Conservation (phyloP, 2,113 vertebrate genomes). For the Agapornis roseicollis region DNA sequence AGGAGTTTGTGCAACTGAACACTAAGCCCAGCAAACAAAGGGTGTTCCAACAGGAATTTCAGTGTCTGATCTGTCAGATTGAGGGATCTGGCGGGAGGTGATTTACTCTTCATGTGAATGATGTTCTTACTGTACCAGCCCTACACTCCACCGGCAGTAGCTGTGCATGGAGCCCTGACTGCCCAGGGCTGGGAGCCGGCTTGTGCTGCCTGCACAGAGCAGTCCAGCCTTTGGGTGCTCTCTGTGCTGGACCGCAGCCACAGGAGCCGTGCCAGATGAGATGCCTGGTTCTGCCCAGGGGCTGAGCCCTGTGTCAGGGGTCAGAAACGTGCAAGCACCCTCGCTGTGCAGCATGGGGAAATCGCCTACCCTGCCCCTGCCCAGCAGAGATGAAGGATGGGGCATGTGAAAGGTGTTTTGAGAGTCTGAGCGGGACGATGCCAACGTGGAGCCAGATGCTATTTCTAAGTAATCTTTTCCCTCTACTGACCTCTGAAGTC, state of each 20-base stretch:
- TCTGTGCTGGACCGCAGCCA: fast-evolving
- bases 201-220: neutral
- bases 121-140: neutral
- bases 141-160: too few species aligned
- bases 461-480: neutral
- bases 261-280: neutral
- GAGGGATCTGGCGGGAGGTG: neutral
- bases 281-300: neutral
- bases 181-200: neutral
- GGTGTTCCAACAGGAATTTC: neutral
- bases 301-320: neutral
- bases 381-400: neutral
- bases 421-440: neutral
- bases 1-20: neutral
- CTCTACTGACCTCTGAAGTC: neutral
- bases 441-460: neutral
- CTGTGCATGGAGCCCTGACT: neutral
- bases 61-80: too few species aligned
- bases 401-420: neutral
- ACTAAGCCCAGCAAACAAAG: neutral
- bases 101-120: neutral
- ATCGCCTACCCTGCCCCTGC: neutral
- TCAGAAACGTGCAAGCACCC: neutral
- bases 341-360: fast-evolving
- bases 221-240: neutral